Evolutionary conservation across 2,113 vertebrate species (phyloP).

Genomic region (Alaudala cheleensis): DNA sequence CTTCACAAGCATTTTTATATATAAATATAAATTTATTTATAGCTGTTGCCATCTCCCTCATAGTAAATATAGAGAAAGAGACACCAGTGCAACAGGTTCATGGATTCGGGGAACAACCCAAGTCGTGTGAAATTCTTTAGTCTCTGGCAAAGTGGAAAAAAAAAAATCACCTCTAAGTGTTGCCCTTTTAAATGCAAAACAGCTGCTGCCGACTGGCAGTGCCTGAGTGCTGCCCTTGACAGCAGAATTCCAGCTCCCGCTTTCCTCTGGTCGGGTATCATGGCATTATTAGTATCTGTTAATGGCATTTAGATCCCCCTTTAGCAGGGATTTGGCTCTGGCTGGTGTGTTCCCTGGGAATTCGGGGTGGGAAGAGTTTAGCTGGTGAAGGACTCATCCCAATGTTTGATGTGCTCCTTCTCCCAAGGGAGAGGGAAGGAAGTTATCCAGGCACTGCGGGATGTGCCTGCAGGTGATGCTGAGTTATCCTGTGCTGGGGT

Average conservation of each 20-base stretch:
- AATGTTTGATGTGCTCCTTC: rapidly evolving
- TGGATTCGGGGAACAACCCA: background rate
- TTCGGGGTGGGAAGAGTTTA: background rate
- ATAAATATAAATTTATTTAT: background rate
- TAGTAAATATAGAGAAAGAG: slow-evolving; percentile 38
- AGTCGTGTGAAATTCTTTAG: background rate
- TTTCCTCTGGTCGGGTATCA: slow-evolving; percentile 12
- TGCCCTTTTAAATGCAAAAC: slow-evolving; percentile 21
- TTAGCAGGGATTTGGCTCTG: background rate
- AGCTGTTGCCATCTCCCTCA: slow-evolving; percentile 8
- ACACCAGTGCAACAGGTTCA: slow-evolving; percentile 38
- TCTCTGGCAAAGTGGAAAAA: slow-evolving; percentile 22
- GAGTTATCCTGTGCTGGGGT: background rate
- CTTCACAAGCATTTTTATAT: background rate
- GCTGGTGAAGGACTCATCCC: background rate
- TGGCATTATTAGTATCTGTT: background rate
- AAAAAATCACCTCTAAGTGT: slow-evolving; percentile 19
- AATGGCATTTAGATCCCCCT: background rate
- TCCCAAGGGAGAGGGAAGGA: background rate
- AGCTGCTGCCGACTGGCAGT: slow-evolving; percentile 32
- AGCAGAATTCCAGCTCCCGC: slow-evolving; percentile 34
- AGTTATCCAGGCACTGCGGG: background rate
- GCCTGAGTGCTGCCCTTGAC: slow-evolving; percentile 3
- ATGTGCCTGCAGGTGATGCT: background rate
- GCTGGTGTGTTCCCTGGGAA: background rate